Percentiles rank a stretch among this genome's conserved stretches.
These are phyloP conservation scores for Monochamus saltuarius DNA, from an alignment of 1,140 invertebrate genomes.

Conservation along the genomic window DNA sequence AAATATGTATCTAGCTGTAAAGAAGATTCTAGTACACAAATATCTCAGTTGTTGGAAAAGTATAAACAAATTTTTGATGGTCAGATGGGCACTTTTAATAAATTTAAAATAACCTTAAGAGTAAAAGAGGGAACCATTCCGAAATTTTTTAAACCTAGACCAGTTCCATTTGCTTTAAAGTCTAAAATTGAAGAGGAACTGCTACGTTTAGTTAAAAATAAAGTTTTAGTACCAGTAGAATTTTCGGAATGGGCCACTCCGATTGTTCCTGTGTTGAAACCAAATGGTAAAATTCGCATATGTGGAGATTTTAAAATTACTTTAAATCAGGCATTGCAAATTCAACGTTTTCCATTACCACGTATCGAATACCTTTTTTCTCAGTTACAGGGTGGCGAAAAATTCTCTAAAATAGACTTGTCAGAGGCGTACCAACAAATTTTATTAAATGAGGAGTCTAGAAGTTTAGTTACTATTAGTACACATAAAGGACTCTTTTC, in stretches of 20 bases:
- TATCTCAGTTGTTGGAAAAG: background rate
- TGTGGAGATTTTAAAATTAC: constrained; percentile 48
- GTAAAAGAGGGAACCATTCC: constrained; percentile 9
- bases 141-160: constrained; percentile 6
- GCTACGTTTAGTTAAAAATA: constrained; percentile 4
- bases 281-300: constrained; percentile 43
- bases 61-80: constrained; percentile 1
- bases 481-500: constrained; percentile 45
- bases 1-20: constrained; percentile 17
- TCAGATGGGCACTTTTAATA: constrained; percentile 13
- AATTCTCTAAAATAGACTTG: constrained; percentile 32
- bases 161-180: constrained; percentile 1
- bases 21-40: constrained; percentile 17
- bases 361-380: constrained; percentile 32
- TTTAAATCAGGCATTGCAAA: constrained; percentile 30
- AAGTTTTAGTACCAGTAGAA: constrained; percentile 10
- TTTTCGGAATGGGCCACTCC: constrained; percentile 20
- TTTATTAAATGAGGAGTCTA: constrained; percentile 42
- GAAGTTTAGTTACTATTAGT: constrained; percentile 49
- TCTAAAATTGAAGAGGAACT: constrained; percentile 7
- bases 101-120: constrained; percentile 34
- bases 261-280: constrained; percentile 18
- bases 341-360: constrained; percentile 25
- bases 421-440: constrained; percentile 49
- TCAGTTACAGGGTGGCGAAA: constrained; percentile 28